Evolutionary conservation across 2,797 vertebrate genomes (phyloP).

Genomic region (Falco naumanni): DNA sequence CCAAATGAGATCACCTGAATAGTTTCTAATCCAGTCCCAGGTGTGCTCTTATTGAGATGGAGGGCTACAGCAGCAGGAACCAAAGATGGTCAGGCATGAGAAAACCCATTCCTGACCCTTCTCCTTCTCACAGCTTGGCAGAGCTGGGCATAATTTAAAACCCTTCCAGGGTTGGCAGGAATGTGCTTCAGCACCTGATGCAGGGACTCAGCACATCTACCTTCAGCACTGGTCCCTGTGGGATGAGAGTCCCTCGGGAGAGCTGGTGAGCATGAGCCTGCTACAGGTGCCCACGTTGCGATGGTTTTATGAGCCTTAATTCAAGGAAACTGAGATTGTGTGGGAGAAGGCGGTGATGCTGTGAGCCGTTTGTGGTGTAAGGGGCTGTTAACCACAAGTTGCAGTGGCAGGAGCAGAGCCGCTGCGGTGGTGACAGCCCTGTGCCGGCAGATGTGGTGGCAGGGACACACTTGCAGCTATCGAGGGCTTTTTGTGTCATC

Average conservation of each 20-base stretch:
- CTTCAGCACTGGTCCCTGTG: rapidly evolving
- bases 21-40: background rate
- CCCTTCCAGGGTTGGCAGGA: background rate
- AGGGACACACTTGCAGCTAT: rapidly evolving
- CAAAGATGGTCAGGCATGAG: background rate
- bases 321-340: rapidly evolving
- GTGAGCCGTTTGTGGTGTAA: background rate
- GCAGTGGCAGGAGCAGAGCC: background rate
- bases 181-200: rapidly evolving
- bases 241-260: background rate
- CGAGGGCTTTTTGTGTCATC: background rate
- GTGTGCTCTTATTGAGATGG: background rate
- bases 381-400: background rate
- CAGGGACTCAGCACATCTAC: rapidly evolving
- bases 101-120: background rate
- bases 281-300: rapidly evolving
- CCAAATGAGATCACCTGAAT: background rate
- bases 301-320: background rate
- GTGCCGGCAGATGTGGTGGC: rapidly evolving
- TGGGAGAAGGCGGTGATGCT: background rate
- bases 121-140: background rate
- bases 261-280: background rate
- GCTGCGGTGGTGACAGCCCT: background rate
- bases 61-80: background rate
- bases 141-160: background rate